Conservation (phyloP, 2,888 invertebrate genomes). For the Villa cingulata region DNA sequence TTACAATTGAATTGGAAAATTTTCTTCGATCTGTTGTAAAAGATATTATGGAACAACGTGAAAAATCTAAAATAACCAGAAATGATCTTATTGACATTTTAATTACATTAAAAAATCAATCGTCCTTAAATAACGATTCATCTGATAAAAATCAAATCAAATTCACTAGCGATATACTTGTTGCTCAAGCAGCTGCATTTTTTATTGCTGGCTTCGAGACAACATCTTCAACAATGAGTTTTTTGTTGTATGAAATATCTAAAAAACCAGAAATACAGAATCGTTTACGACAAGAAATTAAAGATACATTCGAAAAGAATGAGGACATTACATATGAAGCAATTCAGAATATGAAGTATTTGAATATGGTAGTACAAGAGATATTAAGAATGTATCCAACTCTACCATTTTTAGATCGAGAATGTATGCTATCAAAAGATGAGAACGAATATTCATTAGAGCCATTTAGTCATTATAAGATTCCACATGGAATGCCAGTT, state of each 20-base stretch:
- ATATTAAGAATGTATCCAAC: slow-evolving; percentile 32
- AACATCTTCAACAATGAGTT: slow-evolving; percentile 23
- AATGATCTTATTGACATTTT: slow-evolving; percentile 41
- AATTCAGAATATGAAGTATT: slow-evolving; percentile 24
- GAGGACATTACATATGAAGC: slow-evolving; percentile 23
- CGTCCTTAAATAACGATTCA: neutral
- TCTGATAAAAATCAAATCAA: neutral
- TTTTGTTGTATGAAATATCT: slow-evolving; percentile 24
- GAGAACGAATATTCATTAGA: slow-evolving; percentile 22
- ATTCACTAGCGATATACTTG: slow-evolving; percentile 10
- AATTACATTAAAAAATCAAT: slow-evolving; percentile 29
- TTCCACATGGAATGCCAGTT: slow-evolving; percentile 30
- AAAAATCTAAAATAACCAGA: slow-evolving; percentile 27
- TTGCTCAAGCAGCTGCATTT: slow-evolving; percentile 14
- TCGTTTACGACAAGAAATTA: slow-evolving; percentile 25
- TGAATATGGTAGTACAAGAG: slow-evolving; percentile 25
- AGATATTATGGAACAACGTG: slow-evolving; percentile 34
- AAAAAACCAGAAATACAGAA: slow-evolving; percentile 24
- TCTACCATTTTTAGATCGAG: slow-evolving; percentile 31
- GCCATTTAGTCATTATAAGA: slow-evolving; percentile 22
- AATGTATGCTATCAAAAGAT: slow-evolving; percentile 21
- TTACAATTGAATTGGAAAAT: slow-evolving; percentile 20
- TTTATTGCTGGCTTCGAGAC: slow-evolving; percentile 14
- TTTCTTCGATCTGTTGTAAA: slow-evolving; percentile 34
- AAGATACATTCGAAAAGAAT: slow-evolving; percentile 16